These are phyloP conservation scores for Megaleporinus macrocephalus DNA, from an alignment of 2,113 vertebrate species.

Conservation along the genomic window DNA sequence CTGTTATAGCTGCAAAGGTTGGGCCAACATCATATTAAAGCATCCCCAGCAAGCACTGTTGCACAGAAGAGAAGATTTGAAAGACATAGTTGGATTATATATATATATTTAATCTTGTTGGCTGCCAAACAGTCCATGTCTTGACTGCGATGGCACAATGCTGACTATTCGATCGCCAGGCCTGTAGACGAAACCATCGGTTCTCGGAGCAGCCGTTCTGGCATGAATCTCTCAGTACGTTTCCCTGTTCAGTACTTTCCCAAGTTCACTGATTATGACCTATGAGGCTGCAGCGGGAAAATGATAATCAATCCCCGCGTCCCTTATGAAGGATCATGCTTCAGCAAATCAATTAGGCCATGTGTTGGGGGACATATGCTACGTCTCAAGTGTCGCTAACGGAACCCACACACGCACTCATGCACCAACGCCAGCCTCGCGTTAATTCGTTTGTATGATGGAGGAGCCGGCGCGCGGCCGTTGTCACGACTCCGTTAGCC, in stretches of 20 bases:
- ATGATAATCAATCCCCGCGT: conserved; percentile 41
- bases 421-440: background rate
- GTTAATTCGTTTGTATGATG: conserved; percentile 45
- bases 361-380: conserved; percentile 53
- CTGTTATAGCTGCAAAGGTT: too few relatives aligned
- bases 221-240: background rate
- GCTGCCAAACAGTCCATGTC: too few relatives aligned
- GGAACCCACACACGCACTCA: background rate
- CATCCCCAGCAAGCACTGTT: too few relatives aligned
- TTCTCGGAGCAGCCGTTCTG: background rate
- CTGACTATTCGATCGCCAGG: background rate
- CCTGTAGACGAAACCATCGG: background rate
- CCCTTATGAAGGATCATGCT: conserved; percentile 45
- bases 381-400: conserved; percentile 40
- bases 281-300: conserved; percentile 43
- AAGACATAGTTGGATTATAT: too few relatives aligned
- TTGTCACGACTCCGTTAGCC: conserved; percentile 40
- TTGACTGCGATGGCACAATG: too few relatives aligned
- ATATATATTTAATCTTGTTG: too few relatives aligned
- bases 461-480: conserved; percentile 18
- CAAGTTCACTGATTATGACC: conserved; percentile 43
- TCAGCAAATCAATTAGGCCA: conserved; percentile 51
- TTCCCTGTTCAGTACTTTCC: conserved; percentile 23
- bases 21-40: too few relatives aligned
- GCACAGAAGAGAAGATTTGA: too few relatives aligned